phyloP scores from a whole-genome alignment of 2,113 vertebrate species.

The Pachyramphus minor region DNA sequence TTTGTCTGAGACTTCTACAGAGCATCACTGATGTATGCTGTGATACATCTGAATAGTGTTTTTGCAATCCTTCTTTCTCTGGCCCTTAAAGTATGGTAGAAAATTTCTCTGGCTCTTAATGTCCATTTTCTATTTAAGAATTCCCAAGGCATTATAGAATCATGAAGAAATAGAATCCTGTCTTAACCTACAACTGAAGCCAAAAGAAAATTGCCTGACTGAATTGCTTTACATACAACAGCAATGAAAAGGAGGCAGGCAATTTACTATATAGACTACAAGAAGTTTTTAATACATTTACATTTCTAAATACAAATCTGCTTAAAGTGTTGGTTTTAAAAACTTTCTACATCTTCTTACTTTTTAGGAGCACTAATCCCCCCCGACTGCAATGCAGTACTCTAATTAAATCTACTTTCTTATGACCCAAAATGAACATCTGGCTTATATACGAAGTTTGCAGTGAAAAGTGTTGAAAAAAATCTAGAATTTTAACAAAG shows the following conservation, averaged over 20 bases:
- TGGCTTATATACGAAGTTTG: neutral
- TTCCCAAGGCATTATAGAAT: neutral
- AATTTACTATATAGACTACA: neutral
- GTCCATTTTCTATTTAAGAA: neutral
- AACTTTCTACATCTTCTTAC: neutral
- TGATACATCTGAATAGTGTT: neutral
- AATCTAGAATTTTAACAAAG: neutral
- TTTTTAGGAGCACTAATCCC: neutral
- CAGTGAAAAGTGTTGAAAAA: neutral
- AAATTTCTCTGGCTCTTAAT: neutral
- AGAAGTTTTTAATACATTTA: neutral
- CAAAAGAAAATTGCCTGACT: neutral
- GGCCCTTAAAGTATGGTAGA: neutral
- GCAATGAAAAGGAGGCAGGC: neutral
- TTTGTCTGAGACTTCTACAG: conserved; percentile 4
- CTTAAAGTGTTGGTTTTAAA: neutral
- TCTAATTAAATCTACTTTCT: neutral
- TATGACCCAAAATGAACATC: neutral
- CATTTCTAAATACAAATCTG: neutral
- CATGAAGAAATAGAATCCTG: neutral
- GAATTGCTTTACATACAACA: neutral
- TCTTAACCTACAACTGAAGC: neutral
- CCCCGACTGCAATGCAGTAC: neutral
- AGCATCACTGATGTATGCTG: conserved; percentile 7
- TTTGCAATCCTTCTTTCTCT: neutral